These are phyloP conservation scores for Psittacula echo DNA, from an alignment of 2,797 vertebrate species.

Conservation along the genomic window DNA sequence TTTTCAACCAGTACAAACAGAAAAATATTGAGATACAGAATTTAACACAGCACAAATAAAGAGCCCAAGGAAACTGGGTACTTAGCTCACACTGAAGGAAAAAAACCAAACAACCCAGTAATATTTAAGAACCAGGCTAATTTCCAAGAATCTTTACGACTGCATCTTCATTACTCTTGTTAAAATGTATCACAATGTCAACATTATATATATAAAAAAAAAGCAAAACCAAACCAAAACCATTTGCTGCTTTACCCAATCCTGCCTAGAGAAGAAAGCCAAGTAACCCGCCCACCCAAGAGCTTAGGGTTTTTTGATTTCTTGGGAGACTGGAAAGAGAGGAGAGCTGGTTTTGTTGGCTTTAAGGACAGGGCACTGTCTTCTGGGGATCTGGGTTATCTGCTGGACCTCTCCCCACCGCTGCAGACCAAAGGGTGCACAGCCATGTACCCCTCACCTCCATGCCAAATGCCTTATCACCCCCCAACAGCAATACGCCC, in stretches of 20 bases:
- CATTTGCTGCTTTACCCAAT: background rate
- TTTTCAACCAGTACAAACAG: background rate
- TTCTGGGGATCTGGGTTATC: background rate
- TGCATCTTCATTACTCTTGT: background rate
- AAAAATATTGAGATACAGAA: background rate
- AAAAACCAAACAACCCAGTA: background rate
- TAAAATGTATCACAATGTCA: background rate
- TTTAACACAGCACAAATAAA: background rate
- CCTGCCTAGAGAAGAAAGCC: background rate
- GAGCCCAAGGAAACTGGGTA: background rate
- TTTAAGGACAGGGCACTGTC: background rate
- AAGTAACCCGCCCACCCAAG: background rate
- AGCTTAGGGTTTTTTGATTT: rapidly evolving
- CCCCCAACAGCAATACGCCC: background rate
- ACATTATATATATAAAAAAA: no score
- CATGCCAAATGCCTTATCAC: background rate
- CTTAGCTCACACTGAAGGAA: background rate
- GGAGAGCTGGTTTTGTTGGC: background rate
- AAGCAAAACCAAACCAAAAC: background rate
- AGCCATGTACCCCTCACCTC: rapidly evolving
- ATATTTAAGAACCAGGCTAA: background rate
- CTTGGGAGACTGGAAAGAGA: background rate
- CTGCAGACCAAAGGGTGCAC: background rate
- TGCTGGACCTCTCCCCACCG: rapidly evolving
- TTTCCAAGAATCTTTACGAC: background rate